Conservation (phyloP, 2,113 vertebrate species). For the Oophaga pumilio region DNA sequence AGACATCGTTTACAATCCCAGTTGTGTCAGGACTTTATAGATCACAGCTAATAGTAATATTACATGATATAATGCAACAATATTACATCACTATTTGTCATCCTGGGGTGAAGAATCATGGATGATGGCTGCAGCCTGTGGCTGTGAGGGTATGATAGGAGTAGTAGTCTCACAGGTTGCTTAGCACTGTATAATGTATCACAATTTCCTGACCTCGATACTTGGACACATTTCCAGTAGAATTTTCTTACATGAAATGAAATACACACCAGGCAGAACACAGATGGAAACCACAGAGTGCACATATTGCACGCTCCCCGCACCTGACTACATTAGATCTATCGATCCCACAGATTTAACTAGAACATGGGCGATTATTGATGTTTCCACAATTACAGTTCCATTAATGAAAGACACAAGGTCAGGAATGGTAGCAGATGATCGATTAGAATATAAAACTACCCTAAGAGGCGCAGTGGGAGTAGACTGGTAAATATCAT, state of each 20-base stretch:
- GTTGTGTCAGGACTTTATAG: no score
- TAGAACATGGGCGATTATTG: constrained; percentile 8
- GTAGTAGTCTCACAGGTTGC: background rate
- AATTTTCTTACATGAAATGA: background rate
- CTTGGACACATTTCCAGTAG: background rate
- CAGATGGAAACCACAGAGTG: background rate
- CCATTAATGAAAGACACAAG: constrained; percentile 21
- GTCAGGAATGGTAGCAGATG: background rate
- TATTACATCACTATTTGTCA: background rate
- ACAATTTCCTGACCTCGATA: background rate
- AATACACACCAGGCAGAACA: background rate
- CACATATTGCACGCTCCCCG: background rate
- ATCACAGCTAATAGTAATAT: no score
- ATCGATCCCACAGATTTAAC: background rate
- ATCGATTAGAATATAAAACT: constrained; percentile 12
- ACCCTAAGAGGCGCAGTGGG: background rate
- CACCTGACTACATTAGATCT: background rate
- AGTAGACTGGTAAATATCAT: background rate
- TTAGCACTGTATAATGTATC: background rate
- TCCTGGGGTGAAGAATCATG: background rate
- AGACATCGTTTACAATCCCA: no score
- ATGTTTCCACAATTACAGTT: constrained; percentile 43
- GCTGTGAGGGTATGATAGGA: background rate
- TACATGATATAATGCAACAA: no score
- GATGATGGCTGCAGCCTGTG: background rate